Evolutionary conservation across 2,797 vertebrate species (phyloP).

Genomic region (Enteromius paludinosus): DNA sequence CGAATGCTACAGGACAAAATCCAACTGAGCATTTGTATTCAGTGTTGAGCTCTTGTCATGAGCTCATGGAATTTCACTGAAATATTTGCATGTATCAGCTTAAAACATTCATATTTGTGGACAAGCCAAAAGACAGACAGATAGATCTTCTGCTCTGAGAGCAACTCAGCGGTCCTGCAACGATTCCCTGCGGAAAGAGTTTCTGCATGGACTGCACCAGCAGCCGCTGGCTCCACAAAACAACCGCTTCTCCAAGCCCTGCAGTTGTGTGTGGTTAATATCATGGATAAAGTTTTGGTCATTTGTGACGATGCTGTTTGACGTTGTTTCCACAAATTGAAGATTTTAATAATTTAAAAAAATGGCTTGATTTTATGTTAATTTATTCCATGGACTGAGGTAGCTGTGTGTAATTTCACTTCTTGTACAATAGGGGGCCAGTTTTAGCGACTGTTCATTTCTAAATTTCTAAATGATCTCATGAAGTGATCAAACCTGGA

Average conservation of each 20-base stretch:
- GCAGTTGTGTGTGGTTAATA: not conserved
- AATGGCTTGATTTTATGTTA: not conserved
- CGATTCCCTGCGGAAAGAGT: conserved; percentile 68
- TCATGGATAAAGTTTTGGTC: not conserved
- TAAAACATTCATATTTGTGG: not conserved
- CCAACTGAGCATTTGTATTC: not conserved
- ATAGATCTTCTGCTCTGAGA: conserved; percentile 2
- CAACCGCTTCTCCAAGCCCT: not conserved
- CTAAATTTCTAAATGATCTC: not conserved
- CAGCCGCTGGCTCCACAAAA: conserved; percentile 60
- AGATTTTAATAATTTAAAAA: not conserved
- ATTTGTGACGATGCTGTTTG: not conserved
- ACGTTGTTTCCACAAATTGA: not conserved
- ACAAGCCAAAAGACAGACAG: not conserved
- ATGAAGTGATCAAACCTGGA: not conserved
- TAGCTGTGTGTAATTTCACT: not conserved
- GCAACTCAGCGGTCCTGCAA: conserved; percentile 45
- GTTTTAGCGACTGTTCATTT: not conserved
- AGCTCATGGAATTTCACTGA: not conserved
- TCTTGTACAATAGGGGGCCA: not conserved
- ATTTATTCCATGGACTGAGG: not conserved
- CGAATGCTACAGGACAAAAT: not conserved
- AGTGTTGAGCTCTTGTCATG: not conserved
- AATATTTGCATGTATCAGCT: not conserved
- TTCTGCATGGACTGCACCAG: conserved; percentile 71